Evolutionary conservation across 2,888 invertebrate species (phyloP), one percentile per base, ranked within the genome.

Genomic region (Rapana venosa): DNA sequence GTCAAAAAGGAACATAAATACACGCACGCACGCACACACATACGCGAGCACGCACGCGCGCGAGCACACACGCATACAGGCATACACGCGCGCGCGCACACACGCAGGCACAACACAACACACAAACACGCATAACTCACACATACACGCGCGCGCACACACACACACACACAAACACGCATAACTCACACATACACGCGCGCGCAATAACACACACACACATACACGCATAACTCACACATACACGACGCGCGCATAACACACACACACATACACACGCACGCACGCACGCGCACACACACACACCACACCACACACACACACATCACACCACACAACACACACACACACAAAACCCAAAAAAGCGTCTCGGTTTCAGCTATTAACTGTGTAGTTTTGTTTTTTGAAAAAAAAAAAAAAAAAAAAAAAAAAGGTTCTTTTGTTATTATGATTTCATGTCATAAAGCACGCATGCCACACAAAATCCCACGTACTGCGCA

Each of bases 101-200:
- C 35, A 79, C 32, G 17, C 35, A 79, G 17, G 35, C 79, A 13
- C 79, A 1, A 6, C 74, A 74, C 26, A 11, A n/a, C 77, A n/a
- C n/a, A 5, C n/a, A 77, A 22, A 77, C 77, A 22, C 77, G 5
- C 77, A 77, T 32, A 98, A 81, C 36, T 36, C 83, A 83, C 6
- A 83, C 83, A 26, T 4, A 47, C 83, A 47, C 83, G 36, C 4
- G 36, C 17, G 0, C 0, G 36, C 22, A 83, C 8, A 47, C 36
- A 83, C 83, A 83, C 5, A 22, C 26, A 83, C 83, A 47, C 83
- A 47, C 83, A 17, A 22, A 83, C 83, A 47, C 47, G 8, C 47
- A 47, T 0, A 36, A 83, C 81, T 36, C 81, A 47, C 81, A 47
- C 30, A 47, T 22, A 83, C 26, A 47, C n/a, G 13, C 81, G 2